Base-by-base conservation (phyloP, 2,888 invertebrate species). In the Podabrus alpinus region DNA sequence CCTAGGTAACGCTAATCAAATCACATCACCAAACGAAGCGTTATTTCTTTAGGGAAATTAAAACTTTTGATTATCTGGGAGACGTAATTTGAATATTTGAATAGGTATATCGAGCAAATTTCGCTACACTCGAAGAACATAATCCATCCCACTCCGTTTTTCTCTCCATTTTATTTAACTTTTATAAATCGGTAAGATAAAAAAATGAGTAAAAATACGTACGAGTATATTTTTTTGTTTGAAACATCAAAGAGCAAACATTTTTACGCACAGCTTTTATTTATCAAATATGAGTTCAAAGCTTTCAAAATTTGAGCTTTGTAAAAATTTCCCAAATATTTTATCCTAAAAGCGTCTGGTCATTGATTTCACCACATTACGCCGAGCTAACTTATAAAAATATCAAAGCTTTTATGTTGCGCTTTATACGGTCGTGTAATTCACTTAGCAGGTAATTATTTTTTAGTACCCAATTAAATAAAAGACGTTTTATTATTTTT, bases 31-130 rank as follows among this genome's bases (percentile, higher is more conserved):
- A 77, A 75, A 78, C 77, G 80, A 76, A 79, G 77, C 78, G 79
- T 86, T 85, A 86, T 86, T 87, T 87, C 86, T 87, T 86, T 83
- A 79, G 87, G 87, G 87, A 87, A 87, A 87, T 87, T 86, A 86
- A 83, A 86, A 87, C 82, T 87, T 87, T 84, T 85, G 86, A 86
- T 86, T 86, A 86, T 82, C 76, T 82, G 81, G n/a, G 81, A 82
- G 66, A 81, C 74, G 80, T 81, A 79, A 81, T 81, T 83, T 83
- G 84, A 84, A 86, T 85, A 84, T 19, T 62, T 45, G n/a, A n/a
- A n/a, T 45, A 21, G 21, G 21, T 21, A 80, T 76, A 82, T 80
- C 82, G 81, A 78, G 81, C 83, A 83, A 82, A 81, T 81, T 82
- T 81, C 79, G 78, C 78, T 45, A 45, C 45, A 45, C 45, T 45